Percentiles rank a stretch among this genome's conserved stretches.
phyloP scores from a whole-genome alignment of 2,888 invertebrate genomes.

The Troilus luridus region DNA sequence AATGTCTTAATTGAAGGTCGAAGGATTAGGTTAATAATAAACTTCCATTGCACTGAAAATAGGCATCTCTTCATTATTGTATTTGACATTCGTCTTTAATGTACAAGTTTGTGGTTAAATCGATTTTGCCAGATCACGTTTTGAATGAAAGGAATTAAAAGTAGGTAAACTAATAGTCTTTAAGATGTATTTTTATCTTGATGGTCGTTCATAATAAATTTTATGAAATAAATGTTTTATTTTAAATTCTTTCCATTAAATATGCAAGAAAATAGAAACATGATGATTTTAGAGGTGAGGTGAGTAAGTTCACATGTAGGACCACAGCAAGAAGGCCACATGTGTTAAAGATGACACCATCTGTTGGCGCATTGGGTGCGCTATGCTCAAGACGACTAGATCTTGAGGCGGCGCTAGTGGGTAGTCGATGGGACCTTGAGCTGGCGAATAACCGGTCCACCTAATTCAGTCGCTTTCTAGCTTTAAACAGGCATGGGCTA shows the following conservation, averaged over 20 bases:
- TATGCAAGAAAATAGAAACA: background rate
- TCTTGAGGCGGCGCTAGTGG: background rate
- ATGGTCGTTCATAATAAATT: no score
- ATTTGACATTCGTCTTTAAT: no score
- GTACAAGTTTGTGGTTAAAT: no score
- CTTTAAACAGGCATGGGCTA: background rate
- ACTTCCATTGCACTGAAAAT: no score
- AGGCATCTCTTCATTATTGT: no score
- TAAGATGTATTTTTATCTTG: no score
- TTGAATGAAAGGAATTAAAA: no score
- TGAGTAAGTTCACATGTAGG: background rate
- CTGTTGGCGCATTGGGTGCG: background rate
- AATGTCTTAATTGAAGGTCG: no score
- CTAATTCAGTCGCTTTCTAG: background rate
- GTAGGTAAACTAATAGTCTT: no score
- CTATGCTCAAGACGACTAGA: background rate
- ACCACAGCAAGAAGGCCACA: background rate
- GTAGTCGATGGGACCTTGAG: background rate
- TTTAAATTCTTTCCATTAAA: background rate
- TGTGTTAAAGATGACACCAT: conserved; percentile 14
- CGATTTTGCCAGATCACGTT: no score
- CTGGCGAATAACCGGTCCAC: background rate
- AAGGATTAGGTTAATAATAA: no score
- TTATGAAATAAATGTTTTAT: no score
- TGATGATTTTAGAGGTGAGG: background rate